Evolutionary conservation across 1,140 invertebrate genomes (phyloP), one percentile per base, ranked within the genome.

Genomic region (Hylaeus anthracinus): DNA sequence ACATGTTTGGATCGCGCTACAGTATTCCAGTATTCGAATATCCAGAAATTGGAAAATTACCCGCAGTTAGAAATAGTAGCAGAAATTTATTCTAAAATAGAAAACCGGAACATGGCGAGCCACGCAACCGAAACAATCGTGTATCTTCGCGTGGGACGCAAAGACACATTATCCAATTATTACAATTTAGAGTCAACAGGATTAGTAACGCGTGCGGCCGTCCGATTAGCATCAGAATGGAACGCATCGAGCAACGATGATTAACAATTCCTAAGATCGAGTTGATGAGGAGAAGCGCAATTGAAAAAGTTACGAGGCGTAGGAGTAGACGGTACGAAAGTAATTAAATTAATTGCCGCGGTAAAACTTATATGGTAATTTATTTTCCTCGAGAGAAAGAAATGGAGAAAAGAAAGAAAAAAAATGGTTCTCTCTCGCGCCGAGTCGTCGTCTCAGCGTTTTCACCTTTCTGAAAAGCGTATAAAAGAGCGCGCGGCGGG

Each of bases 261-360:
- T 43, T 56, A 45, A 41, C 9, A n/a, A n/a, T 39, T 41, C 41
- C 5, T 10, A 8, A 1, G 26, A 43, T 55, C 43, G 41, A 64
- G 48, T 66, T n/a, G 60, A 64, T 37, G 72, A 56, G 73, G 37
- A 66, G 26, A 55, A 55, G 48, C n/a, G 10, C 12, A 55, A 56
- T 67, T 67, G 26, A 26, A 45, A 66, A 56, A 37, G 45, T 45
- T 37, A 43, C 63, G 41, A 45, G n/a, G 14, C 1, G 3, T 8
- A 15, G 39, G 48, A 75, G 65, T 51, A 15, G 67, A 26, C 9
- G 60, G 12, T 8, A 0, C 3, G 41, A 9, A 1, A 12, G 39
- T 37, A 51, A 74, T 56, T 66, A 56, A 2, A 39, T 15, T 9
- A 41, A 65, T 74, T 37, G 72, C 37, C 41, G 15, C 2, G 14